Base-by-base conservation (phyloP, 2,888 invertebrate species). In the Agriopis marginaria region DNA sequence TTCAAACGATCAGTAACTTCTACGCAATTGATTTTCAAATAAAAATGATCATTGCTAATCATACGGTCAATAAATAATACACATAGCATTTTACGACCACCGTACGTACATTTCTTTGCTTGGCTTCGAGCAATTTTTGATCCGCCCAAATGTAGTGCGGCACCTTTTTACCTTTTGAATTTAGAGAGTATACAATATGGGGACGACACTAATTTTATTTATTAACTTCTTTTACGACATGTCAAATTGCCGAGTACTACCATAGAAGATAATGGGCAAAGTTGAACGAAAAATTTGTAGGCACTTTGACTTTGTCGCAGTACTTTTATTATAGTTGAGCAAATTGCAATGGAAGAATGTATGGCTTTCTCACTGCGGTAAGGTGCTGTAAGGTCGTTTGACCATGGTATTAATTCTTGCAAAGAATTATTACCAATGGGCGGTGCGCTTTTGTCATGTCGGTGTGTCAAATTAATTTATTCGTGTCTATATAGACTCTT, bases 181-280 rank as follows among this genome's bases (percentile, higher is more conserved):
- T 83, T 85, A 78, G 70, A 75, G 75, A 80, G 83, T 14, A 50
- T 56, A 51, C 42, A 59, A 45, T n/a, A 59, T 50, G 47, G 17
- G 47, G 39, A 66, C 56, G 87, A 82, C 83, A 85, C 88, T 89
- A 91, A 92, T 92, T 92, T 93, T 89, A 93, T 93, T 93, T 93
- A 93, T 93, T 92, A 88, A 84, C 83, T 61, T 80, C 17, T 87
- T 90, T 92, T 91, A 89, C 84, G 79, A 85, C 78, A 77, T 82
- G 87, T 89, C 86, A 88, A 86, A 89, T 89, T 90, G 89, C 87
- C 86, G 87, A 86, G 88, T 87, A 82, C 84, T 82, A 79, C 77
- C 73, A 72, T 66, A 61, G 55, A 56, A 73, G 12, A 59, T 64
- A 64, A 53, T 68, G 39, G 60, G 3, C 4, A 42, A 55, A 56